Percentiles rank a stretch among this genome's conserved stretches.
These are phyloP conservation scores for Thymallus thymallus DNA, from an alignment of 2,113 vertebrate genomes.

Conservation along the genomic window DNA sequence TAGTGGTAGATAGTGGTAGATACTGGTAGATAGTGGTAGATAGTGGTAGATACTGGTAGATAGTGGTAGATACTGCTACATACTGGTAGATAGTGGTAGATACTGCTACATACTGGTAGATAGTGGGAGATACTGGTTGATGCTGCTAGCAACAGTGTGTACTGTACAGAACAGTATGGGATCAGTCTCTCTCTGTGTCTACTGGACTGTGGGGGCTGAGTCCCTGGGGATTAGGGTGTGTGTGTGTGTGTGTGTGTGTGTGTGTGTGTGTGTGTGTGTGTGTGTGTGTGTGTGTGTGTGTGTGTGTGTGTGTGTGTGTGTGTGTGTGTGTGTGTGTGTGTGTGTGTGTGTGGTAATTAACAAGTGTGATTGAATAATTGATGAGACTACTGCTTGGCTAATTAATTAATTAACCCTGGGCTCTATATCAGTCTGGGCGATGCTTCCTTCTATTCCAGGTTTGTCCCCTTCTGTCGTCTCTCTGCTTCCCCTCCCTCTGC, in stretches of 20 bases:
- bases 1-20: fast-evolving
- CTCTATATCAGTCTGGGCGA: constrained; percentile 15
- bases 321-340: background rate
- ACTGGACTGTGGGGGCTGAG: constrained; percentile 20
- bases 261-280: too few relatives aligned
- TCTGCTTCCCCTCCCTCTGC: constrained; percentile 26
- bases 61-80: too few relatives aligned
- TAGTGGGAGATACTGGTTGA: too few relatives aligned
- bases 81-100: too few relatives aligned
- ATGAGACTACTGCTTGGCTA: constrained; percentile 39
- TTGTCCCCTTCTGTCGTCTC: constrained; percentile 24
- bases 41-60: too few relatives aligned
- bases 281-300: background rate
- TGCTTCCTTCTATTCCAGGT: constrained; percentile 25
- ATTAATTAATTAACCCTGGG: constrained; percentile 19
- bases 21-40: too few relatives aligned
- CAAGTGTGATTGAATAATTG: constrained; percentile 28
- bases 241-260: constrained; percentile 4
- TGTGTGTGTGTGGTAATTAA: constrained; percentile 19
- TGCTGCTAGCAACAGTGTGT: too few relatives aligned
- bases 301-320: background rate
- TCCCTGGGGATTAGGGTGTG: constrained; percentile 19
- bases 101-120: too few relatives aligned
- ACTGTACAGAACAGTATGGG: too few relatives aligned
- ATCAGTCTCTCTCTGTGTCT: constrained; percentile 16